These are phyloP conservation scores for Crotalus tigris DNA, from an alignment of 2,113 vertebrate species.

Conservation along the genomic window DNA sequence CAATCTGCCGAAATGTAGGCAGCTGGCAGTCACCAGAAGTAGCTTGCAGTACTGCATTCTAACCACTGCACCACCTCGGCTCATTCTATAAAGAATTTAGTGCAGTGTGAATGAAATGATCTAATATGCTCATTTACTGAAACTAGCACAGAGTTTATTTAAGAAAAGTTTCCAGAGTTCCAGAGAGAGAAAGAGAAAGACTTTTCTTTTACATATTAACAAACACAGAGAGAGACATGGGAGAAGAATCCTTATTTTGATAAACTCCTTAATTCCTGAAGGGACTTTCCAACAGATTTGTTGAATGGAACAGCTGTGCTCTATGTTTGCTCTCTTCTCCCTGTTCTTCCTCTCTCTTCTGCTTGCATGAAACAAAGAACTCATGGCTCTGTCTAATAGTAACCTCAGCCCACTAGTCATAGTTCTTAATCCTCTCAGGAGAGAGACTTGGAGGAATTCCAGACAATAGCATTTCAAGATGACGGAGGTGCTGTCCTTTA, in stretches of 20 bases:
- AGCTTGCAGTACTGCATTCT: too few species aligned
- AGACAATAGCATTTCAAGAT: slow-evolving; percentile 54
- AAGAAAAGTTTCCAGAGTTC: background rate
- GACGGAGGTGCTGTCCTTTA: slow-evolving; percentile 62
- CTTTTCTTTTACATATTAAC: background rate
- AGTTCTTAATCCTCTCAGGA: slow-evolving; percentile 59
- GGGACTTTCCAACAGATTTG: slow-evolving; percentile 49
- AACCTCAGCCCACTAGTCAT: slow-evolving; percentile 47
- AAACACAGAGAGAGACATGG: slow-evolving; percentile 1
- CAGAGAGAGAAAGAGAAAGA: background rate
- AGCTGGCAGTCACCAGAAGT: too few species aligned
- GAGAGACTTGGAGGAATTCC: slow-evolving; percentile 58
- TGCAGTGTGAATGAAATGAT: background rate
- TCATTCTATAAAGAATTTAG: background rate
- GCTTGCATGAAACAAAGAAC: slow-evolving; percentile 48
- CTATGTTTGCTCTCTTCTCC: slow-evolving; percentile 19
- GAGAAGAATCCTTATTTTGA: slow-evolving; percentile 47
- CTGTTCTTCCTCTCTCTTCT: background rate
- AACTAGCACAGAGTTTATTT: background rate
- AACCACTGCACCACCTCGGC: too few species aligned
- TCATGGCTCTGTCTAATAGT: slow-evolving; percentile 10
- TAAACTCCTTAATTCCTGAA: slow-evolving; percentile 49
- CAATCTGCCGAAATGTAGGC: too few species aligned
- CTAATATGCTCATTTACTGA: background rate
- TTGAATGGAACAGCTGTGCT: background rate